A percentile compares a stretch with the other conserved stretches of the same genome.
These are phyloP conservation scores for Hirudo medicinalis DNA, from an alignment of 1,140 invertebrate species.

Conservation along the genomic window DNA sequence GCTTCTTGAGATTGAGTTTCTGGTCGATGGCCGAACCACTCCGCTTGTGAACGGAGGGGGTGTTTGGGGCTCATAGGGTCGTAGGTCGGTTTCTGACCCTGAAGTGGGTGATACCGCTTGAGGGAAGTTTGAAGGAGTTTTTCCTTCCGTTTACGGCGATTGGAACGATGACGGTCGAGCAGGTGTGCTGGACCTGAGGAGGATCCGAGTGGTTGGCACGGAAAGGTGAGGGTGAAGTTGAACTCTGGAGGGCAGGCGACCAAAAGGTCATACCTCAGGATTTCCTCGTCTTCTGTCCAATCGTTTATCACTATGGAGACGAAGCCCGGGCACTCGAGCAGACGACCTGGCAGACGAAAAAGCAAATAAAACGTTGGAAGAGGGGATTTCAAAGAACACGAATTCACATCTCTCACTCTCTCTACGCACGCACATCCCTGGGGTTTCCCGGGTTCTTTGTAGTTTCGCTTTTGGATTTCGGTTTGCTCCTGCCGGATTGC, in stretches of 20 bases:
- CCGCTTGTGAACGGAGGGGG: neutral
- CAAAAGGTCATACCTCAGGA: constrained; percentile 19
- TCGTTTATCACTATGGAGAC: constrained; percentile 17
- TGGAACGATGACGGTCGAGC: neutral
- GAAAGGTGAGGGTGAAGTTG: constrained; percentile 17
- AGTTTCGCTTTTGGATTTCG: constrained; percentile 6
- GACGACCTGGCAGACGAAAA: constrained; percentile 7
- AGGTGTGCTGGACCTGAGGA: neutral
- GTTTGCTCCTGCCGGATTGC: too few species aligned
- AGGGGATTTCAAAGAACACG: neutral
- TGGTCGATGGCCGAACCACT: too few species aligned
- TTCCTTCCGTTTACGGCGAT: neutral
- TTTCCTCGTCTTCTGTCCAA: constrained; percentile 14
- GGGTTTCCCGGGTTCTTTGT: neutral
- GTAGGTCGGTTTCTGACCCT: neutral
- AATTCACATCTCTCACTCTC: neutral
- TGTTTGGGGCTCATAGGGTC: neutral
- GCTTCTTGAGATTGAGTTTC: too few species aligned
- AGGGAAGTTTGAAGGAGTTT: neutral
- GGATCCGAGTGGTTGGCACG: neutral
- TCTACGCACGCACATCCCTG: neutral
- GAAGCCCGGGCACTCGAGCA: constrained; percentile 20
- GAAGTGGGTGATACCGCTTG: too few species aligned
- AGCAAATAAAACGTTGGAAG: neutral
- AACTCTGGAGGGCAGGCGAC: constrained; percentile 20